These are phyloP conservation scores for Varecia variegata DNA, from an alignment of 2,797 vertebrate species.

Conservation along the genomic window DNA sequence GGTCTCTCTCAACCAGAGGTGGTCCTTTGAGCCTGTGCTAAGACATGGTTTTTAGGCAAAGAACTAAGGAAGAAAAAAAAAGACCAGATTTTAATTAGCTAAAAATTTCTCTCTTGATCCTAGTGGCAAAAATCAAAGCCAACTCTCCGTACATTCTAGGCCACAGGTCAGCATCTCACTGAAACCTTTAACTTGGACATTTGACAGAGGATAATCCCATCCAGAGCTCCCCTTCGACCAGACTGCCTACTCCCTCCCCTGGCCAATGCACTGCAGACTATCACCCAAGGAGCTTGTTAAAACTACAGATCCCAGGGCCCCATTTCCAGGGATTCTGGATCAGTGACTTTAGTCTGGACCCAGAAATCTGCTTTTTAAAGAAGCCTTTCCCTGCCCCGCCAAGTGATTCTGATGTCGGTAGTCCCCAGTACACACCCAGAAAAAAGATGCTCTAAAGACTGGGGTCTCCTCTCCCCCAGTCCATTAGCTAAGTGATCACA, in stretches of 20 bases:
- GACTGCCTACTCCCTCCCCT: neutral
- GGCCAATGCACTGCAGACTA: neutral
- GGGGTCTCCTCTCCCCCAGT: neutral
- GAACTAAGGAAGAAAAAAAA: no score
- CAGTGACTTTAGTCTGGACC: neutral
- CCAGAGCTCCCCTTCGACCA: neutral
- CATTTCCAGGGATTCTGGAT: neutral
- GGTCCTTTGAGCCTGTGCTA: neutral
- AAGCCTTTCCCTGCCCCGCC: neutral
- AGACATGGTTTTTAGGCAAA: neutral
- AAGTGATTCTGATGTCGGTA: neutral
- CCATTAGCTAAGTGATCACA: neutral
- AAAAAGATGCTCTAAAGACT: neutral
- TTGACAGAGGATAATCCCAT: neutral
- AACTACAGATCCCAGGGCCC: neutral
- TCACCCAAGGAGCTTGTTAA: neutral
- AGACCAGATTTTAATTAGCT: neutral
- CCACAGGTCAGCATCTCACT: neutral
- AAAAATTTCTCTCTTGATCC: neutral
- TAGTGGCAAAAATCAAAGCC: neutral
- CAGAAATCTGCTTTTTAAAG: neutral
- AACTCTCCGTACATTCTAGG: neutral
- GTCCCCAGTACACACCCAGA: neutral
- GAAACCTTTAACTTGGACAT: neutral
- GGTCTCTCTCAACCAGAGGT: neutral